These are phyloP conservation scores for Brachionus calyciflorus DNA, from an alignment of 1,140 invertebrate genomes.

Conservation along the genomic window DNA sequence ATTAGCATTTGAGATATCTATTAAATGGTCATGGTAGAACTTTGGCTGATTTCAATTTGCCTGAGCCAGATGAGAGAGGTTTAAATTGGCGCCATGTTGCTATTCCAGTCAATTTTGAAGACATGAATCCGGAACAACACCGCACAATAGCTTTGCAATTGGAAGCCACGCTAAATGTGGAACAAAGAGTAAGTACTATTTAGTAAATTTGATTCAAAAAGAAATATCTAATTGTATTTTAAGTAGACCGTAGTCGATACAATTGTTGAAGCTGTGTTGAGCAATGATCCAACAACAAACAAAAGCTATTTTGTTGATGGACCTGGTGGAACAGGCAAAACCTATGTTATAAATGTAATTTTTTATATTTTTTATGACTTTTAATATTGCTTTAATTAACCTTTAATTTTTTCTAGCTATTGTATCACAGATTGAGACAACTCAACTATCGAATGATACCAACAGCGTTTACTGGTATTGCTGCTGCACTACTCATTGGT, in stretches of 20 bases:
- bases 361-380: background rate
- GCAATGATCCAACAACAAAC: no score
- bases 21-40: no score
- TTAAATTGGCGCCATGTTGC: background rate
- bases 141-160: no score
- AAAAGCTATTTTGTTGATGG: no score
- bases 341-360: background rate
- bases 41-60: background rate
- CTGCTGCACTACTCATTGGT: background rate
- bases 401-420: background rate
- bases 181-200: no score
- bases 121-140: no score
- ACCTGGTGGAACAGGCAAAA: no score
- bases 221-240: no score
- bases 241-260: no score
- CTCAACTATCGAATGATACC: background rate
- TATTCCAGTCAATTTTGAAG: background rate
- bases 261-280: no score
- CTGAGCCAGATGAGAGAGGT: background rate
- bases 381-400: background rate
- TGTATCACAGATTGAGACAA: background rate
- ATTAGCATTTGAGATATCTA: no score
- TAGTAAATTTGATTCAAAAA: background rate
- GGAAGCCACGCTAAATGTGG: no score
- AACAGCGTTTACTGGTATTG: background rate